Percentiles rank a stretch among this genome's conserved stretches.
Evolutionary conservation across 2,113 vertebrate genomes (phyloP).

Genomic region (Ceyx margarethae): DNA sequence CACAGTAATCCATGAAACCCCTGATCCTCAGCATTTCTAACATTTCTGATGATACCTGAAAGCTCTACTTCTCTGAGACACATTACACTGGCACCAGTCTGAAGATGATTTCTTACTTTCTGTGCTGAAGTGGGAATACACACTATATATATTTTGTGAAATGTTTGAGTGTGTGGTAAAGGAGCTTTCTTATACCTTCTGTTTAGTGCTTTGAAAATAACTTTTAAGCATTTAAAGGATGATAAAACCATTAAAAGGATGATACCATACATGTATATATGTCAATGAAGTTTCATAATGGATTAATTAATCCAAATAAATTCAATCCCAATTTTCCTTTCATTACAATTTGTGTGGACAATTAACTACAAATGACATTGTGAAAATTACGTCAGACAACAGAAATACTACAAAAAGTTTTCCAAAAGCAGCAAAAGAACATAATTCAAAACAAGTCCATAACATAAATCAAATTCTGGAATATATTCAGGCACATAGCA

Average conservation of each 20-base stretch:
- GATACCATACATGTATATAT: neutral
- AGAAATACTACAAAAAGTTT: neutral
- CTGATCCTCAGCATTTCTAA: neutral
- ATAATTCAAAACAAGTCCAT: conserved; percentile 13
- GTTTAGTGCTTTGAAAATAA: neutral
- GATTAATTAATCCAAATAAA: neutral
- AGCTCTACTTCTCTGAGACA: neutral
- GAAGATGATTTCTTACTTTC: neutral
- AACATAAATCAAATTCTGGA: conserved; percentile 50
- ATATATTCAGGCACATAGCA: conserved; percentile 34
- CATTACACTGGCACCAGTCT: neutral
- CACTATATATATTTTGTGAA: neutral
- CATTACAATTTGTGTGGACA: neutral
- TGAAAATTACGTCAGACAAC: neutral
- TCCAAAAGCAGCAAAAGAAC: conserved; percentile 18
- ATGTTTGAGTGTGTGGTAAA: neutral
- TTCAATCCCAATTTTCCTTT: neutral
- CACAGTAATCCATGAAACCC: neutral
- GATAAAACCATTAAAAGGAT: too few species aligned
- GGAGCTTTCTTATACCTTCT: neutral
- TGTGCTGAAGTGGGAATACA: neutral
- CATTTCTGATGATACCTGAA: neutral
- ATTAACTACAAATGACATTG: neutral
- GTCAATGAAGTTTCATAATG: neutral
- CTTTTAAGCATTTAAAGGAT: neutral